A percentile compares a stretch with the other conserved stretches of the same genome.
Conservation (phyloP, 2,888 invertebrate genomes). For the Leucophenga montana region DNA sequence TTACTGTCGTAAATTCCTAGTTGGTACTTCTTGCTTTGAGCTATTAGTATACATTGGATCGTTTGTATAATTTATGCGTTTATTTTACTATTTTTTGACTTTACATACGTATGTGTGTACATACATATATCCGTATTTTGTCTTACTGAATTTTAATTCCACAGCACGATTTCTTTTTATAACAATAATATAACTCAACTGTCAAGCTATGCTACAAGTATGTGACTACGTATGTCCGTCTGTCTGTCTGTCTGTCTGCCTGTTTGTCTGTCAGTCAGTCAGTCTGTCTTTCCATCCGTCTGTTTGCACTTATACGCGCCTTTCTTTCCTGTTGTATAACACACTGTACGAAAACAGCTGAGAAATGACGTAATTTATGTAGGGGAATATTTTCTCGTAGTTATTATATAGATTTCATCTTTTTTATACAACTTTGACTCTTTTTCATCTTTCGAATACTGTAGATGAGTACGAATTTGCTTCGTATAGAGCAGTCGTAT, state of each 20-base stretch:
- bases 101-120: too few species aligned
- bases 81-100: background rate
- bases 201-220: background rate
- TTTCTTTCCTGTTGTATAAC: conserved; percentile 54
- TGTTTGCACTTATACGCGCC: background rate
- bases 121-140: too few species aligned
- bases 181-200: conserved; percentile 14
- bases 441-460: background rate
- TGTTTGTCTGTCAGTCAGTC: background rate
- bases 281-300: background rate
- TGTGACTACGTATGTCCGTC: background rate
- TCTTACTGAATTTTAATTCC: conserved; percentile 4
- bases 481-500: background rate
- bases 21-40: background rate
- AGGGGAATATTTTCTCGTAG: conserved; percentile 50
- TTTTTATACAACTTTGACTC: background rate
- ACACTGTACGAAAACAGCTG: conserved; percentile 67
- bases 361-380: conserved; percentile 71
- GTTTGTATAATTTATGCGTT: background rate
- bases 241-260: background rate
- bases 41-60: background rate
- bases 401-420: background rate
- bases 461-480: background rate
- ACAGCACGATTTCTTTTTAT: conserved; percentile 9
- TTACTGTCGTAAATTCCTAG: background rate